These are phyloP conservation scores for Knipowitschia caucasica DNA, from an alignment of 2,797 vertebrate genomes.

Conservation along the genomic window DNA sequence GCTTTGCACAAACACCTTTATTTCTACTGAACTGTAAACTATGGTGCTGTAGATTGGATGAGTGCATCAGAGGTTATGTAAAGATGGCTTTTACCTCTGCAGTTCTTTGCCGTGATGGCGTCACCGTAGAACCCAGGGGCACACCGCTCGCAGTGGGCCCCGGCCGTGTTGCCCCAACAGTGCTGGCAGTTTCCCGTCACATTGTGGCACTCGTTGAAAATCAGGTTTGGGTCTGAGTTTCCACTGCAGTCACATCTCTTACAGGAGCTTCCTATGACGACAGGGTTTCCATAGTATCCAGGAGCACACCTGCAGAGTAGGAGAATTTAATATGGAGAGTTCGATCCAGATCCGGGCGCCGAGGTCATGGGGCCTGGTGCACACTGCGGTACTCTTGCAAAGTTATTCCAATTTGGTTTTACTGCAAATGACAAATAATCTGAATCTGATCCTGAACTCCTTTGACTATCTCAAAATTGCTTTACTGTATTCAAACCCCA, in stretches of 20 bases:
- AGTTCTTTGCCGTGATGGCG: conserved; percentile 85
- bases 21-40: too few species aligned
- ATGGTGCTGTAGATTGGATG: not conserved
- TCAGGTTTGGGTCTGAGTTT: conserved; percentile 94
- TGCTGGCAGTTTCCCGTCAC: conserved; percentile 88
- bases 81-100: conserved; percentile 77
- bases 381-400: too few species aligned
- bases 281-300: conserved; percentile 93
- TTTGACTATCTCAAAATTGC: too few species aligned
- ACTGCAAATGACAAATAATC: too few species aligned
- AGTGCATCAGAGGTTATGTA: not conserved
- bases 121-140: conserved; percentile 89
- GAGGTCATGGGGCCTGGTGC: too few species aligned
- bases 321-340: not conserved
- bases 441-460: too few species aligned
- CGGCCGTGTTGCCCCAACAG: conserved; percentile 86
- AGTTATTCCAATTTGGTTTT: too few species aligned
- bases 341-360: too few species aligned
- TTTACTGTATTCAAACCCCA: too few species aligned
- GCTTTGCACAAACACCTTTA: too few species aligned
- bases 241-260: conserved; percentile 92
- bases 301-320: conserved; percentile 84
- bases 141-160: conserved; percentile 87
- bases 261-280: conserved; percentile 82
- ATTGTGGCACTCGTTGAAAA: conserved; percentile 94